Base-by-base conservation (phyloP, 2,888 invertebrate genomes). In the Seladonia tumulorum region DNA sequence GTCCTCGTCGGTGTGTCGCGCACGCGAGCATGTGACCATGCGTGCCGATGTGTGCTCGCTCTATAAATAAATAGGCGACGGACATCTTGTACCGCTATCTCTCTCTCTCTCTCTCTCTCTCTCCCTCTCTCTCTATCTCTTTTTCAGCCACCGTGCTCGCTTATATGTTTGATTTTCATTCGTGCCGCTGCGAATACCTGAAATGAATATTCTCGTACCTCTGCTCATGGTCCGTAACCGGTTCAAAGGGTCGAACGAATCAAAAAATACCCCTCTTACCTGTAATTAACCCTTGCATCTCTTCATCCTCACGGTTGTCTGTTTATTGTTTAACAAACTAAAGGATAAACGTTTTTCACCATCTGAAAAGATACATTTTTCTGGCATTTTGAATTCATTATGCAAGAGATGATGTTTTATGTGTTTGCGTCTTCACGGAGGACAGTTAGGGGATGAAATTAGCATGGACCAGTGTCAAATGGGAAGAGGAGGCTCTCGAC, bases 51-150 rank as follows among this genome's bases (percentile, higher is more conserved):
- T 92, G 89, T 87, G 92, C 91, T 92, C 92, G 90, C 91, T 92
- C 94, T 94, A 94, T 94, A 94, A 94, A 94, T 94, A 94, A 94
- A 93, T 93, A 94, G 92, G 85, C 92, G 91, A 93, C 92, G 92
- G 92, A 93, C 93, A 92, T 93, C 92, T 93, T 91, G 92, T 92
- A 92, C 88, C 91, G 76, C 85, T 79, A 87, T 77, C 70, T 84
- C 47, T 77, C 66, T 75, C 60, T 76, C 75, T 73, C 70, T 77
- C 87, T 83, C 79, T 90, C 87, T n/a, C 68, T 76, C 89, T 86
- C 81, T 86, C 53, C 14, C 49, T 49, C 49, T 49, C 49, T 4
- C 63, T 16, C 63, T 25, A 14, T 63, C 66, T 79, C 70, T 82
- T 77, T n/a, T n/a, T 70, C 75, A 60, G 77, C 73, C 79, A 39